A percentile compares a stretch with the other conserved stretches of the same genome.
Conservation (phyloP, 92 coral and sea anemone species). For the Heteractis magnifica region DNA sequence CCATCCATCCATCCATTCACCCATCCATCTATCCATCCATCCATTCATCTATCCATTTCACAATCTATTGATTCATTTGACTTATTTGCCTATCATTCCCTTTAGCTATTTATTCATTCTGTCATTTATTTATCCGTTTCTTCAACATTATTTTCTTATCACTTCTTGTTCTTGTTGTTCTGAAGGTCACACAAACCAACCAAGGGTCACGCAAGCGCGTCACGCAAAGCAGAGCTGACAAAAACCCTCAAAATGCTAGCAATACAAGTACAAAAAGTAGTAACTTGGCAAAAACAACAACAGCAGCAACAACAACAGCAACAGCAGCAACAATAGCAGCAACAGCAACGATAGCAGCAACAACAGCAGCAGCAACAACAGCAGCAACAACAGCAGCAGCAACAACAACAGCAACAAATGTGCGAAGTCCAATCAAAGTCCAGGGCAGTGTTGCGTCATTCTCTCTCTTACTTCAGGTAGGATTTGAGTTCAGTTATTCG, state of each 20-base stretch:
- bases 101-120: too few species aligned
- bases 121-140: too few species aligned
- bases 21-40: too few species aligned
- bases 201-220: neutral
- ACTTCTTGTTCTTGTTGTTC: neutral
- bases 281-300: neutral
- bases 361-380: neutral
- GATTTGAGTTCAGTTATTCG: neutral
- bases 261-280: neutral
- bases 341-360: neutral
- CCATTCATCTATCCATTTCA: too few species aligned
- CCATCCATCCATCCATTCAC: too few species aligned
- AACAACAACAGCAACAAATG: neutral
- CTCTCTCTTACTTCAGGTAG: slow-evolving; percentile 82
- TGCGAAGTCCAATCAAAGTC: slow-evolving; percentile 18
- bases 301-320: neutral
- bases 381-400: slow-evolving; percentile 14
- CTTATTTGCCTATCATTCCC: too few species aligned
- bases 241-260: neutral
- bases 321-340: neutral
- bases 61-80: too few species aligned
- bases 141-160: neutral
- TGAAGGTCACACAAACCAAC: neutral
- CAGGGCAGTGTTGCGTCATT: slow-evolving; percentile 65
- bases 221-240: neutral